Conservation (phyloP, 2,113 vertebrate species). For the Calyptommatus sinebrachiatus region DNA sequence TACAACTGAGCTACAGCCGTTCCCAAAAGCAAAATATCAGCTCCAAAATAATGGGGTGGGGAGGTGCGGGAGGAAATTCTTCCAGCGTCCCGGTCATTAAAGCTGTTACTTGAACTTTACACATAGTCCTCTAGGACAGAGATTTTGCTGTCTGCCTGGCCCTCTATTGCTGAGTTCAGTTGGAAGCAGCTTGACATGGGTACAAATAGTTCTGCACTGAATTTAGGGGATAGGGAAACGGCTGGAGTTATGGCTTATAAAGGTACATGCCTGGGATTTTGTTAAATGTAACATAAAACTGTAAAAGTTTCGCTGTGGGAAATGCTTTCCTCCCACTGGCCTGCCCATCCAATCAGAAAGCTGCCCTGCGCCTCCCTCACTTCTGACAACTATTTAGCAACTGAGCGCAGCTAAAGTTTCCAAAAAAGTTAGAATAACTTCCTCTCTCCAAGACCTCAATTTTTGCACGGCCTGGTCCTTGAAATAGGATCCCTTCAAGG, state of each 20-base stretch:
- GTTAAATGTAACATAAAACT: slow-evolving; percentile 62
- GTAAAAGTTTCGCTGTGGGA: slow-evolving; percentile 70
- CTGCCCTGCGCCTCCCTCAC: slow-evolving; percentile 79
- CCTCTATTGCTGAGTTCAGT: background rate
- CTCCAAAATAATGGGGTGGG: background rate
- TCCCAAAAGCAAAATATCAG: background rate
- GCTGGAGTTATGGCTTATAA: background rate
- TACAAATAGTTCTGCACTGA: background rate
- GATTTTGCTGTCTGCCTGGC: no score
- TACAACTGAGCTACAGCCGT: no score
- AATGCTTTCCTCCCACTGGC: slow-evolving; percentile 75
- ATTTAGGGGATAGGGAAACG: background rate
- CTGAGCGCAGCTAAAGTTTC: slow-evolving; percentile 89
- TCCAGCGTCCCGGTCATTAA: background rate
- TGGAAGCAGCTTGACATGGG: background rate
- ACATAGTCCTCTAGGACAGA: background rate
- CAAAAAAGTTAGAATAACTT: slow-evolving; percentile 86
- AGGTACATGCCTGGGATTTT: slow-evolving; percentile 63
- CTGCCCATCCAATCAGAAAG: slow-evolving; percentile 73
- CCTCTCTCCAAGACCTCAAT: slow-evolving; percentile 75
- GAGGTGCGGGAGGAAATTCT: background rate
- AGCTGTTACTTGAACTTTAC: background rate
- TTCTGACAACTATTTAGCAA: slow-evolving; percentile 93
- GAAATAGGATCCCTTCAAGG: slow-evolving; percentile 68
- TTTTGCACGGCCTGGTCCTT: slow-evolving; percentile 71